phyloP scores from a whole-genome alignment of 2,888 invertebrate species.

The Vesta saturnalis region DNA sequence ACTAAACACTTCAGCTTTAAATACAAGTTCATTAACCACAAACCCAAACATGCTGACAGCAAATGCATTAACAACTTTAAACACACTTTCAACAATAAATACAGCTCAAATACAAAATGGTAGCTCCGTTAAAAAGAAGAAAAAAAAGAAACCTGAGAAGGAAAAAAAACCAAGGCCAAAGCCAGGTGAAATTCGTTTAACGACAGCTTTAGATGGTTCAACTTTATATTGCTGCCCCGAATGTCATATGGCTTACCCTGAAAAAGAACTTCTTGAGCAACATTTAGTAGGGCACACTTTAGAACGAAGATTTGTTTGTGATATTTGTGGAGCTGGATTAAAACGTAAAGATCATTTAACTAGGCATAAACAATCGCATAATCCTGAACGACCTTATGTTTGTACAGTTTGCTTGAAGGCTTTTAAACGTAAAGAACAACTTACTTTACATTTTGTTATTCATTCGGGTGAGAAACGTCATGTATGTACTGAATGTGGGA shows the following conservation, averaged over 20 bases:
- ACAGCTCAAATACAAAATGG: constrained; percentile 56
- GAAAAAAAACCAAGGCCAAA: constrained; percentile 86
- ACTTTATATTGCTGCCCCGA: constrained; percentile 88
- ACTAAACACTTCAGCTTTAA: constrained; percentile 55
- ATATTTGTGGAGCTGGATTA: constrained; percentile 88
- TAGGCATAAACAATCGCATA: constrained; percentile 87
- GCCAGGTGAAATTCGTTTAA: constrained; percentile 84
- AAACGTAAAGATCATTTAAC: constrained; percentile 89
- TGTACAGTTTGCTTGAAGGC: constrained; percentile 89
- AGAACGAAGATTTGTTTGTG: constrained; percentile 86
- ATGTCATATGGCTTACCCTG: constrained; percentile 90
- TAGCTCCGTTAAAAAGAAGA: constrained; percentile 75
- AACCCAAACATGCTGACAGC: constrained; percentile 58
- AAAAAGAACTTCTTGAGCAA: constrained; percentile 83
- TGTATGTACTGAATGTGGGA: constrained; percentile 87
- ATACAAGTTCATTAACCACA: constrained; percentile 34
- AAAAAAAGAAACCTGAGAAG: constrained; percentile 79
- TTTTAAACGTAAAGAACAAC: constrained; percentile 89
- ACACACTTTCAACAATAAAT: constrained; percentile 62
- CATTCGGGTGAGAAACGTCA: constrained; percentile 91
- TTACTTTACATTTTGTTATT: constrained; percentile 88
- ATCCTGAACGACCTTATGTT: constrained; percentile 88
- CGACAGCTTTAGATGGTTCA: constrained; percentile 83
- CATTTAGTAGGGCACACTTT: constrained; percentile 88
- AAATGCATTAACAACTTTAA: constrained; percentile 64